Evolutionary conservation across 2,888 invertebrate genomes (phyloP), one percentile per base, ranked within the genome.

Genomic region (Yponomeuta plumbellus): DNA sequence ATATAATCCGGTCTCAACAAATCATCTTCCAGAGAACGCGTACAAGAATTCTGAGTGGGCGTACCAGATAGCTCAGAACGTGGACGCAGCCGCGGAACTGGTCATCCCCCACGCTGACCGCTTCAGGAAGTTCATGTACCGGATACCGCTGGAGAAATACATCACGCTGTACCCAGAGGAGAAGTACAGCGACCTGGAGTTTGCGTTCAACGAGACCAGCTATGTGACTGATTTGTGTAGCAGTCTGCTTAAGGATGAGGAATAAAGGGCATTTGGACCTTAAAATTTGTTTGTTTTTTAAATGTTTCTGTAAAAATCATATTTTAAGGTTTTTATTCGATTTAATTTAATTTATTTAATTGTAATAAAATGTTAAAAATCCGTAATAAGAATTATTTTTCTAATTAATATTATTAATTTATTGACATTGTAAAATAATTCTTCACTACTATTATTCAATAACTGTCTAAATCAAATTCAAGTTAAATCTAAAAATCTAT

Each of bases 11-110:
- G n/a, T n/a, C n/a, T n/a, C n/a, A n/a, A n/a, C 34, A 8, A 34
- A 34, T 5, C 34, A 8, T 17, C 26, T 71, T 71, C n/a, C 76
- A 82, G 82, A 68, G 0, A 69, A 69, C 20, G 67, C 77, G 23
- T 80, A 72, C 72, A 71, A 76, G 66, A 72, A 76, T 69, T 83
- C 84, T 0, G 81, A 83, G 26, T 85, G 84, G 85, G 83, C 85
- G 0, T 83, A 79, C 72, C 72, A 76, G 11, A 74, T 79, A 66
- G 74, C 80, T 0, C 78, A 81, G 23, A 79, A 84, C 59, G 72
- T 81, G 22, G 78, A 84, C 61, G 77, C 80, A 0, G 81, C 84
- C 0, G 71, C 76, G 21, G 68, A 74, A 69, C 76, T 80, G 68
- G 75, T 77, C 0, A 65, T 76, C 2, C 83, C 85, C 0, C 83